Conservation (phyloP, 2,888 invertebrate species). For the Pammene aurita region DNA sequence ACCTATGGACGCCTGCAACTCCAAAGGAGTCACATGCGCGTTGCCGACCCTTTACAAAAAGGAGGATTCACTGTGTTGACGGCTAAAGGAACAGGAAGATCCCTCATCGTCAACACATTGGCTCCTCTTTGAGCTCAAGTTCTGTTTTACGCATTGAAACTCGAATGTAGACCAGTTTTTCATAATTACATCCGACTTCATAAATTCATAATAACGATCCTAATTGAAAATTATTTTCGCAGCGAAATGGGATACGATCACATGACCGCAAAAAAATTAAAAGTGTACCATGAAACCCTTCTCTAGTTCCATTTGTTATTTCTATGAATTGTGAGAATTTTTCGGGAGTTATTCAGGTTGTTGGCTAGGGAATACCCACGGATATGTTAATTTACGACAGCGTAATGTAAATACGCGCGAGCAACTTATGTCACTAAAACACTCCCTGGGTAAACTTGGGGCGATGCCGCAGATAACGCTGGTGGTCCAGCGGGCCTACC, state of each 20-base stretch:
- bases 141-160: background rate
- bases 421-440: slow-evolving; percentile 77
- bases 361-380: slow-evolving; percentile 72
- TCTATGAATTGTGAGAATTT: slow-evolving; percentile 54
- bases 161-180: background rate
- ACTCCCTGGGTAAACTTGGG: slow-evolving; percentile 66
- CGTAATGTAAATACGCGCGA: slow-evolving; percentile 75
- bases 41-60: too few species aligned
- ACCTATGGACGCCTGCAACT: too few species aligned
- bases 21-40: too few species aligned
- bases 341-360: slow-evolving; percentile 64
- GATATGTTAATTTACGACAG: slow-evolving; percentile 76
- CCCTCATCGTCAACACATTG: too few species aligned
- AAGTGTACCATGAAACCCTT: slow-evolving; percentile 25
- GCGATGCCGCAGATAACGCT: slow-evolving; percentile 35
- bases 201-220: slow-evolving; percentile 3
- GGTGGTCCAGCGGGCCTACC: too few species aligned
- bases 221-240: slow-evolving; percentile 7
- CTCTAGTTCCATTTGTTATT: slow-evolving; percentile 47
- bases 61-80: too few species aligned
- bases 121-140: too few species aligned
- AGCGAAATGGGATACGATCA: slow-evolving; percentile 17
- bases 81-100: too few species aligned
- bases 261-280: slow-evolving; percentile 34
- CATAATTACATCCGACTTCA: background rate